These are phyloP conservation scores for Cryptomyrus ogoouensis DNA, from an alignment of 2,113 vertebrate species.

Conservation along the genomic window DNA sequence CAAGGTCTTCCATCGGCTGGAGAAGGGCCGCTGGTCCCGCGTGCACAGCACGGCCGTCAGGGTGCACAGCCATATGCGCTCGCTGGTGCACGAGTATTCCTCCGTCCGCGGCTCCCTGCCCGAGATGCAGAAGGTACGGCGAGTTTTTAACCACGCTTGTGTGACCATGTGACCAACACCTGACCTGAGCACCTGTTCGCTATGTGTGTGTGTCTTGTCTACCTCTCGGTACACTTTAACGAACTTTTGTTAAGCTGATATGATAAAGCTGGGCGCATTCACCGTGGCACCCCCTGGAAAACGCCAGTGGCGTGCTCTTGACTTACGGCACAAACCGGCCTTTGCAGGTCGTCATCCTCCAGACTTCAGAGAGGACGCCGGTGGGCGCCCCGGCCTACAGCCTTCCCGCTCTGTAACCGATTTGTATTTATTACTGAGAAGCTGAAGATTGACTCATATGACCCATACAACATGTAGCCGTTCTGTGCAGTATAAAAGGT, in stretches of 20 bases:
- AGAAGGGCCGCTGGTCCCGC: conserved; percentile 84
- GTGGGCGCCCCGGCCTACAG: too few species aligned
- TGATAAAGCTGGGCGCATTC: not conserved
- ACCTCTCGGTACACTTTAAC: not conserved
- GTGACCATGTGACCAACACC: not conserved
- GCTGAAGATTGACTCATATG: not conserved
- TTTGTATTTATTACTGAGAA: not conserved
- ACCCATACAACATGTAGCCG: not conserved
- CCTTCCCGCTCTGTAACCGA: not conserved
- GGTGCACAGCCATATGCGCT: conserved; percentile 82
- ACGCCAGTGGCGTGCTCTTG: not conserved
- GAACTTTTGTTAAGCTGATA: not conserved
- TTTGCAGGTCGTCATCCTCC: not conserved
- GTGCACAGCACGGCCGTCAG: conserved; percentile 85
- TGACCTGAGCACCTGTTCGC: not conserved
- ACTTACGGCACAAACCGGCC: not conserved
- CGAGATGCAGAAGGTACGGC: conserved; percentile 77
- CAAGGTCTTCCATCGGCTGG: conserved; percentile 85
- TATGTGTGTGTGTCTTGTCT: not conserved
- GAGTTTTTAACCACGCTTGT: too few species aligned
- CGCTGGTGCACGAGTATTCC: conserved; percentile 81
- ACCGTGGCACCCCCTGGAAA: too few species aligned
- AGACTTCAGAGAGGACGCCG: not conserved
- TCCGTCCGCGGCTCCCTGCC: conserved; percentile 57
- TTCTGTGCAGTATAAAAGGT: not conserved